Evolutionary conservation across 1,140 invertebrate genomes (phyloP), one percentile per base, ranked within the genome.

Genomic region (Brachionus rubens): DNA sequence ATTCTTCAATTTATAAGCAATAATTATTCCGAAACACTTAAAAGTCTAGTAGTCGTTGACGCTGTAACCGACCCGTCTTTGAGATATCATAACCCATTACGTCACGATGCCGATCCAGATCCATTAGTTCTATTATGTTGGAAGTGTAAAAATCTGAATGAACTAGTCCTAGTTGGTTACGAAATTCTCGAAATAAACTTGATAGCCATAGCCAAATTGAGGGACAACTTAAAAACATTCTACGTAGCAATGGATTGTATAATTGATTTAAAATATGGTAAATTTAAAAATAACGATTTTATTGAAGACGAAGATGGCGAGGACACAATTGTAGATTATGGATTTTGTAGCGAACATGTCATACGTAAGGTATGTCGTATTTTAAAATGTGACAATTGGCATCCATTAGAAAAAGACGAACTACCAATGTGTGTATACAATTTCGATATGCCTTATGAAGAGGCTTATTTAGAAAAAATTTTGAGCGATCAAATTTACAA

Each of bases 221-320:
- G 72, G 21, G 26, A 43, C 19, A 54, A 75, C 19, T 46, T 75
- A 46, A 54, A 48, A 28, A 75, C 72, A 21, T 75, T 75, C 40
- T 54, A 46, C 24, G 72, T 75, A 1, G 24, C 48, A 2, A 54
- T 54, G 36, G 72, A 75, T 40, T 75, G 72, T 19, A 36, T 75
- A 19, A 75, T 75, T n/a, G 48, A 54, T 14, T 56, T 75, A 40
- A 54, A 56, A 16, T 75, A 75, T 47, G 72, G 72, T 26, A 46
- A 75, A 16, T 75, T 75, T 19, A 54, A 75, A 33, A 75, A 75
- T 59, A 21, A 75, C 40, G 24, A 75, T 16, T 75, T 75, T 26
- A 48, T 75, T 0, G 72, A 75, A 56, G 72, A 75, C 33, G 72
- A 75, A 16, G 72, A 75, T n/a, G 72, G 72, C 30, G 48, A 75